Conservation (phyloP, 2,113 vertebrate species). For the Trogon melanurus region DNA sequence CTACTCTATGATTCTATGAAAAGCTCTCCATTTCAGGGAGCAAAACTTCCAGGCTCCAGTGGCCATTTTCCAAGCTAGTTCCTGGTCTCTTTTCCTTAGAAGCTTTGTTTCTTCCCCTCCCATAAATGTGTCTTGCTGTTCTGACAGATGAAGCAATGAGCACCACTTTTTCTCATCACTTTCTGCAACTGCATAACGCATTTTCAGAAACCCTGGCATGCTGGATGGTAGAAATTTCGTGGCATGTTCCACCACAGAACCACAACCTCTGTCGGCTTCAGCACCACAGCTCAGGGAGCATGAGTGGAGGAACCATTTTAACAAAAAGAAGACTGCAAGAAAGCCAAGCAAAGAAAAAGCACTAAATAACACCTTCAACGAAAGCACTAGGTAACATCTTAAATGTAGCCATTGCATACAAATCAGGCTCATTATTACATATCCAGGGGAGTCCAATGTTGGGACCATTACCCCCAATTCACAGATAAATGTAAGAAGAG, state of each 20-base stretch:
- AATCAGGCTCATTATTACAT: not conserved
- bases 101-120: not conserved
- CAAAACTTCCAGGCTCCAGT: not conserved
- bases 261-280: not conserved
- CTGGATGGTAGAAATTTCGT: not conserved
- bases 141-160: not conserved
- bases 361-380: not conserved
- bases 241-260: not conserved
- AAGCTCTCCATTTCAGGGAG: not conserved
- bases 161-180: not conserved
- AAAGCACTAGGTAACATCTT: not conserved
- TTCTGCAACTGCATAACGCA: not conserved
- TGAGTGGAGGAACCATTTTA: fast-evolving
- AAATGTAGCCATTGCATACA: not conserved
- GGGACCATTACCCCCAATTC: not conserved
- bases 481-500: not conserved
- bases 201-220: not conserved
- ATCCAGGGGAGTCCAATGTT: not conserved
- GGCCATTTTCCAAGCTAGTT: not conserved
- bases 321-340: not conserved
- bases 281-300: not conserved
- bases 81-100: not conserved
- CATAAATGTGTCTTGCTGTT: not conserved
- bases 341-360: not conserved
- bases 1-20: not conserved